Percentiles rank a stretch among this genome's conserved stretches.
These are phyloP conservation scores for Alouatta palliata DNA, from an alignment of 2,113 vertebrate genomes.

Conservation along the genomic window DNA sequence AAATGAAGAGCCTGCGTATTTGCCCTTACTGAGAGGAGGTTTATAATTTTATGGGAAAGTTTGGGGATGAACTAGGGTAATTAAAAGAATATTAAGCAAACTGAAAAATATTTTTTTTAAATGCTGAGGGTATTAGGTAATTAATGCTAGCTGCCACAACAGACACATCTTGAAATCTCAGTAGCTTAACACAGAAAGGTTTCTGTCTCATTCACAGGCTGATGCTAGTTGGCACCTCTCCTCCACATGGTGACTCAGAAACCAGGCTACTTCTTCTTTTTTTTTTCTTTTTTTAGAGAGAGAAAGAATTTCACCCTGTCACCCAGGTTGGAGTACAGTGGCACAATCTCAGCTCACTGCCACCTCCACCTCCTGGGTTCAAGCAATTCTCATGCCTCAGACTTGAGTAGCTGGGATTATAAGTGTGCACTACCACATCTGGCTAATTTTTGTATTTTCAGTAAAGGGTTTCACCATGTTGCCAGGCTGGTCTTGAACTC, in stretches of 20 bases:
- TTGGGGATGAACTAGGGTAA: not conserved
- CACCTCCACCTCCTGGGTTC: too few relatives aligned
- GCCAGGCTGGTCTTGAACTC: too few relatives aligned
- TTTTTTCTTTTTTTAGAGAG: too few relatives aligned
- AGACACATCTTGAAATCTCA: conserved; percentile 48
- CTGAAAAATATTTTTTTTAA: not conserved
- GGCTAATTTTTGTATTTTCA: too few relatives aligned
- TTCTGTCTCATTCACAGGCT: not conserved
- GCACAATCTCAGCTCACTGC: too few relatives aligned
- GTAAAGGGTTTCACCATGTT: too few relatives aligned
- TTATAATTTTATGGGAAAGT: conserved; percentile 21
- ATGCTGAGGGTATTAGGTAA: conserved; percentile 6
- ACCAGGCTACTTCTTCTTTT: not conserved
- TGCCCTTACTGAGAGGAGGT: not conserved
- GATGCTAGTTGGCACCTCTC: not conserved
- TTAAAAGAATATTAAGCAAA: conserved; percentile 44
- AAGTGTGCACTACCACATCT: too few relatives aligned
- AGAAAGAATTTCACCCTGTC: too few relatives aligned
- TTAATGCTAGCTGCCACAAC: conserved; percentile 9
- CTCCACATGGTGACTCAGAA: not conserved
- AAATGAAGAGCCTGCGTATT: not conserved
- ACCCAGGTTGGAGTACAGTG: too few relatives aligned
- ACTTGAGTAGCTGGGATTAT: too few relatives aligned
- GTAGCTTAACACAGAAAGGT: not conserved
- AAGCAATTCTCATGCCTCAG: too few relatives aligned